A percentile compares a stretch with the other conserved stretches of the same genome.
Conservation (phyloP, 2,113 vertebrate genomes). For the Daphoenositta chrysoptera region DNA sequence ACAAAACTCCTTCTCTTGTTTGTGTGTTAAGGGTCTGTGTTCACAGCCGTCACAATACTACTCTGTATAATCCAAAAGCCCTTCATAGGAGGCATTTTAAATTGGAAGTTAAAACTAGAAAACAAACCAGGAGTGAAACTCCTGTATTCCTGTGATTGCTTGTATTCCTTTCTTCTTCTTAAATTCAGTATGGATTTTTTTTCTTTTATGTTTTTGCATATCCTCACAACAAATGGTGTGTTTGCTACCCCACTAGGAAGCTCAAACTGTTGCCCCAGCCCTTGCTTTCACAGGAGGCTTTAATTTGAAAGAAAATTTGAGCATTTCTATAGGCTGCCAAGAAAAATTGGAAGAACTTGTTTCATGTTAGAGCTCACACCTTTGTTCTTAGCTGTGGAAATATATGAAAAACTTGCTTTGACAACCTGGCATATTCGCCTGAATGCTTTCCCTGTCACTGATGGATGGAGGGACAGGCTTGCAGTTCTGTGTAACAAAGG, state of each 20-base stretch:
- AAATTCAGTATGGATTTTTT: neutral
- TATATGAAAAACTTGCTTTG: neutral
- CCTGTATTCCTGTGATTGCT: neutral
- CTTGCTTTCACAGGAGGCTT: neutral
- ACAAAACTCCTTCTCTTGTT: constrained; percentile 20
- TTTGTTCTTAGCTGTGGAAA: neutral
- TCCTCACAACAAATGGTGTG: neutral
- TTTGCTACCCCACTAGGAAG: neutral
- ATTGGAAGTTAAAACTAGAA: neutral
- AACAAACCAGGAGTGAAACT: neutral
- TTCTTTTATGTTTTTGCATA: neutral
- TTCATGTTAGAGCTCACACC: neutral
- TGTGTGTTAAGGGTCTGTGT: neutral
- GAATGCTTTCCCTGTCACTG: neutral
- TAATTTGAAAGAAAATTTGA: neutral
- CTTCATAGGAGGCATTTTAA: neutral
- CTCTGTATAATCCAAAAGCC: neutral
- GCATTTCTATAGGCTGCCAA: neutral
- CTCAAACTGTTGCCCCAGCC: neutral
- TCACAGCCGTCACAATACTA: neutral
- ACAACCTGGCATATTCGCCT: rapidly evolving
- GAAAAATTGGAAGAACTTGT: neutral
- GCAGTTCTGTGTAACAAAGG: neutral
- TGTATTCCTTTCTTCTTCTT: neutral
- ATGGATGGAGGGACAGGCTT: neutral